A percentile compares a stretch with the other conserved stretches of the same genome.
Conservation (phyloP, 2,797 vertebrate species). For the Oceanodroma leucorhoa region DNA sequence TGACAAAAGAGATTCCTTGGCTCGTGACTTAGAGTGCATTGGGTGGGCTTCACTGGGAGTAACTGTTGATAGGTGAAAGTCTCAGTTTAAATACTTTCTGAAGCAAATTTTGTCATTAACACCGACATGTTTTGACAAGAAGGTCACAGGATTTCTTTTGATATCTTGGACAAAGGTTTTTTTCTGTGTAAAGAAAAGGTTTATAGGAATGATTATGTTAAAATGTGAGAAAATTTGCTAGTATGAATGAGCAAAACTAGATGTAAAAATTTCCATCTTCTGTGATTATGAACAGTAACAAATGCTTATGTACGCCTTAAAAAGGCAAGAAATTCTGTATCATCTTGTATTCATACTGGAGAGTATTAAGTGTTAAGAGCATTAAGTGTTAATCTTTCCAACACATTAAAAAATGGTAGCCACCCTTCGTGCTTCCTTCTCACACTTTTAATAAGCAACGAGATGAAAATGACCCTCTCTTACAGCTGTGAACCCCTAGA, state of each 20-base stretch:
- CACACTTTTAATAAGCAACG: conserved; percentile 2
- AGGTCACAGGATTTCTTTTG: neutral
- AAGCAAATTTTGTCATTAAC: neutral
- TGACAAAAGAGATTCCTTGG: neutral
- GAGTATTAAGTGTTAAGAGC: neutral
- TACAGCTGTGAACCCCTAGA: neutral
- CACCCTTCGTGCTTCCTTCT: neutral
- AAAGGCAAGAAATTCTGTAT: neutral
- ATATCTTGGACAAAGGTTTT: neutral
- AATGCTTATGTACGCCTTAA: neutral
- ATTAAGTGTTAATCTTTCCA: neutral
- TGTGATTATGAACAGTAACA: neutral
- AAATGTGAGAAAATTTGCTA: neutral
- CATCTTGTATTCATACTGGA: neutral
- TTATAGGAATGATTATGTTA: neutral
- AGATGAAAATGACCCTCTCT: neutral
- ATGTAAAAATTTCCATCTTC: neutral
- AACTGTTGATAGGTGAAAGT: neutral
- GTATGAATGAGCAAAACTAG: neutral
- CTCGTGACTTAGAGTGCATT: neutral
- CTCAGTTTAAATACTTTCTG: neutral
- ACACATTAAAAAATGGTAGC: neutral
- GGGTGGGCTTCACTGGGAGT: neutral
- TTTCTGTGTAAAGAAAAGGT: neutral
- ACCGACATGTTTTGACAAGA: neutral